A percentile compares a stretch with the other conserved stretches of the same genome.
These are phyloP conservation scores for Monomorium pharaonis DNA, from an alignment of 1,140 invertebrate genomes.

Conservation along the genomic window DNA sequence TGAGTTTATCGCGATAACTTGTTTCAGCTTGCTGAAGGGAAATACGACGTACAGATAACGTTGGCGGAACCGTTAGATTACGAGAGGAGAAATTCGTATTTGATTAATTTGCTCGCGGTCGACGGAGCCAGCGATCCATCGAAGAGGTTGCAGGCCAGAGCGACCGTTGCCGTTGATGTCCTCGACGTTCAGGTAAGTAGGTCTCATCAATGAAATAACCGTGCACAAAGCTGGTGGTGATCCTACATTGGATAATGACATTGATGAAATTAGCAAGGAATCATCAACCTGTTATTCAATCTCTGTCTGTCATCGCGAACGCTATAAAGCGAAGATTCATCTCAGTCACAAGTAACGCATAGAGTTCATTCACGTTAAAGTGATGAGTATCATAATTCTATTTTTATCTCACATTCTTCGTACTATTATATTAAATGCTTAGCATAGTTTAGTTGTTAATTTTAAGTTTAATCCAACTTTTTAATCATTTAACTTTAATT, in stretches of 20 bases:
- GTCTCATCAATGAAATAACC: conserved; percentile 60
- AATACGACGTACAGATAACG: conserved; percentile 89
- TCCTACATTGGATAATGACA: conserved; percentile 50
- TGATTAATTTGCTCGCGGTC: conserved; percentile 88
- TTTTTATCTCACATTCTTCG: background rate
- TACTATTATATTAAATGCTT: background rate
- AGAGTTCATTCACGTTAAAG: background rate
- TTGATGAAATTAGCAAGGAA: conserved; percentile 26
- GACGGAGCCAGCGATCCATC: conserved; percentile 87
- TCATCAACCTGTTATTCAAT: conserved; percentile 54
- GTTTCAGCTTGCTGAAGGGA: conserved; percentile 87
- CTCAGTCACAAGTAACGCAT: background rate
- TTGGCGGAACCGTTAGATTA: conserved; percentile 89
- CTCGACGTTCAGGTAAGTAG: conserved; percentile 89
- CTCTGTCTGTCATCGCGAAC: conserved; percentile 28
- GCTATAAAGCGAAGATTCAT: background rate
- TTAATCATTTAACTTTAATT: background rate
- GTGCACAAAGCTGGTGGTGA: background rate
- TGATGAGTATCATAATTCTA: background rate
- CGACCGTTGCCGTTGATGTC: conserved; percentile 91
- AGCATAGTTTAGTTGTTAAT: background rate
- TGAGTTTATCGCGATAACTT: background rate
- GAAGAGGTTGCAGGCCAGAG: conserved; percentile 87
- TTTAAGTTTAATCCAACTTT: background rate
- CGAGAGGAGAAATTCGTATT: conserved; percentile 90